Conservation (phyloP, 2,113 vertebrate genomes). For the Sphyrna mokarran region DNA sequence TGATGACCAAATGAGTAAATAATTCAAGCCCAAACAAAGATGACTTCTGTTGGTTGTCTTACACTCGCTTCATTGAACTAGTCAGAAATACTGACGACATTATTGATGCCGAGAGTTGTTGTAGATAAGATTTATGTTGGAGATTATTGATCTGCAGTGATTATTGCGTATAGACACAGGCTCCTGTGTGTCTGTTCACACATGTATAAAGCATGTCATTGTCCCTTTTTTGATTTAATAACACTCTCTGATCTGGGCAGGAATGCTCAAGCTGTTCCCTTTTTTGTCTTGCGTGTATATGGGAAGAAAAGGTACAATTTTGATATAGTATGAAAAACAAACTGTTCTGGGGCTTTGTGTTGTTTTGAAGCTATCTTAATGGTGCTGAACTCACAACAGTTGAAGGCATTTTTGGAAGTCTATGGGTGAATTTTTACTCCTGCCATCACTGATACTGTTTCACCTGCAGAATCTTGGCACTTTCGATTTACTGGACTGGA, state of each 20-base stretch:
- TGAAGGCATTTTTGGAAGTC: not conserved
- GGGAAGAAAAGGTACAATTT: not conserved
- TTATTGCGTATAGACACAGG: not conserved
- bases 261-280: not conserved
- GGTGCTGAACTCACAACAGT: not conserved
- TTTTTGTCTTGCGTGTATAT: not conserved
- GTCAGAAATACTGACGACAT: not conserved
- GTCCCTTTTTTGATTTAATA: not conserved
- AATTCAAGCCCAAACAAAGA: not conserved
- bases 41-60: not conserved
- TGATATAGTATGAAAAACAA: not conserved
- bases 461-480: not conserved
- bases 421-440: not conserved
- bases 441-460: not conserved
- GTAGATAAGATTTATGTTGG: not conserved
- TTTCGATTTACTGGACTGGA: not conserved
- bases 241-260: not conserved
- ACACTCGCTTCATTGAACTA: not conserved
- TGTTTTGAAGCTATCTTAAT: not conserved
- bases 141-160: no score
- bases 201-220: not conserved
- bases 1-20: not conserved
- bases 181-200: not conserved
- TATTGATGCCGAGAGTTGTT: not conserved
- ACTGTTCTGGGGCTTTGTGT: not conserved